phyloP scores from a whole-genome alignment of 2,888 invertebrate species.

The Eupithecia pulchellata region DNA sequence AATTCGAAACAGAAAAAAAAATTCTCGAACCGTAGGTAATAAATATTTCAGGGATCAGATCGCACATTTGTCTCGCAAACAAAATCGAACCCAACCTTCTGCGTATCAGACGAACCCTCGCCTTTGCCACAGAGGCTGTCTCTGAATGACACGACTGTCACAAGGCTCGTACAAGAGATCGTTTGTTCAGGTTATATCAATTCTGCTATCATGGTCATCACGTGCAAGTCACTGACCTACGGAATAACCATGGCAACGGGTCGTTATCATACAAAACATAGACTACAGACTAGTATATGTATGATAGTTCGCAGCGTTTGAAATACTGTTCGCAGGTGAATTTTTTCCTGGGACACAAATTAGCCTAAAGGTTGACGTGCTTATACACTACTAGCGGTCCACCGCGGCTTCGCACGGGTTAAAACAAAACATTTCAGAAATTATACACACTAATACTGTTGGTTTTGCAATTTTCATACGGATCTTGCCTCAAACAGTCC shows the following conservation, averaged over 20 bases:
- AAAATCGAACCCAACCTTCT: background rate
- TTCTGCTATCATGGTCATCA: background rate
- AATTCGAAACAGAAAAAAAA: background rate
- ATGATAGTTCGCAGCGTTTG: background rate
- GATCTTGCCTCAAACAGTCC: too few species aligned
- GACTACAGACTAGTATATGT: too few species aligned
- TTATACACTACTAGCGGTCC: too few species aligned
- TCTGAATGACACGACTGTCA: background rate
- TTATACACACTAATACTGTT: too few species aligned
- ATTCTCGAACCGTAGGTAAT: background rate
- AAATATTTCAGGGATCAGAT: background rate
- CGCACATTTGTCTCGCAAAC: background rate
- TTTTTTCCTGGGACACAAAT: background rate
- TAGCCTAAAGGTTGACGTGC: too few species aligned
- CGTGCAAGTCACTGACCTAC: background rate
- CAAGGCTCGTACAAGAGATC: background rate
- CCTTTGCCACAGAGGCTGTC: background rate
- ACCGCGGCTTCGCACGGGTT: too few species aligned
- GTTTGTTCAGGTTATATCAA: background rate
- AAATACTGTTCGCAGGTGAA: background rate
- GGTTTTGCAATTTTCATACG: too few species aligned
- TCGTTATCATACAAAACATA: constrained; percentile 6
- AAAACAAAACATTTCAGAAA: too few species aligned
- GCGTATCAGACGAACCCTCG: background rate
- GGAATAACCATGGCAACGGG: constrained; percentile 4